Conservation (phyloP, 2,797 vertebrate species). For the Rhinophrynus dorsalis region DNA sequence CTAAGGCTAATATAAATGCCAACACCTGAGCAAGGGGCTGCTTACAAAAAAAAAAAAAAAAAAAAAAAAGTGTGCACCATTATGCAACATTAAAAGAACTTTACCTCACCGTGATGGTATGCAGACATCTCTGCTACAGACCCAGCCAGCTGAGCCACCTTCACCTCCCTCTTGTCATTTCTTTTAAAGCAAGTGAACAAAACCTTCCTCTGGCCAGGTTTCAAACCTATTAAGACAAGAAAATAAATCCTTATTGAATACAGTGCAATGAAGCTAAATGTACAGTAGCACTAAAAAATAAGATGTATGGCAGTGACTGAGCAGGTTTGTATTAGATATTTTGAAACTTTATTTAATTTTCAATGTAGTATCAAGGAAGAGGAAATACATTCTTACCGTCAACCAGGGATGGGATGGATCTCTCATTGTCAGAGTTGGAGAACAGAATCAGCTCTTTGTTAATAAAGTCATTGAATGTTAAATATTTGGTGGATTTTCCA, state of each 20-base stretch:
- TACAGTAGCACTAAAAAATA: no score
- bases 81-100: no score
- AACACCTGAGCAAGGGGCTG: no score
- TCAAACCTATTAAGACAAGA: constrained; percentile 76
- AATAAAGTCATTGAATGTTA: constrained; percentile 94
- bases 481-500: constrained; percentile 77
- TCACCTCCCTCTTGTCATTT: constrained; percentile 96
- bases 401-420: constrained; percentile 92
- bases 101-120: constrained; percentile 97
- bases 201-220: constrained; percentile 97
- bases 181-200: constrained; percentile 92
- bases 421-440: constrained; percentile 97
- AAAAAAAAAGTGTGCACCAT: background rate
- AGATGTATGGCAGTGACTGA: no score
- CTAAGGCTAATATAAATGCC: no score
- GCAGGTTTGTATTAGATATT: no score
- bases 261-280: no score
- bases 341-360: no score
- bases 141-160: constrained; percentile 96
- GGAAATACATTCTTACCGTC: no score
- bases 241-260: no score
- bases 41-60: background rate
- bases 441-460: constrained; percentile 96
- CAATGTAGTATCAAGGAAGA: no score
- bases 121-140: constrained; percentile 98